Evolutionary conservation across 2,113 vertebrate species (phyloP), one percentile per base, ranked within the genome.

Genomic region (Astur gentilis): DNA sequence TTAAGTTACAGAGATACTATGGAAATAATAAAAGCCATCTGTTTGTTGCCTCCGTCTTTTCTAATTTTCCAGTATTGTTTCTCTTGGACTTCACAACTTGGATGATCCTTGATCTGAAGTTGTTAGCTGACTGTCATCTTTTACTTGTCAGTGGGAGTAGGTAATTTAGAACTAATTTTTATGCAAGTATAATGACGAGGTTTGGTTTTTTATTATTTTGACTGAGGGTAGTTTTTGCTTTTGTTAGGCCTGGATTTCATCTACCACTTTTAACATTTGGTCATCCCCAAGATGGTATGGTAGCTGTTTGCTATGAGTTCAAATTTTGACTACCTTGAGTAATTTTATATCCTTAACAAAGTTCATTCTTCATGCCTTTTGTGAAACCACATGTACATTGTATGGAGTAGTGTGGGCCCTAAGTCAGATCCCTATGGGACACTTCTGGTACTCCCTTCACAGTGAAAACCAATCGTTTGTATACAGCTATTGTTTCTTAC

Each of bases 371-470:
- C 2, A 1, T 49, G 13, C 7, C 36, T 82, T 36, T n/a, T 70
- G 32, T 29, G 32, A 87, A 90, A 38, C 50, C 3, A 1, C 0
- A 0, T 2, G 10, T 65, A 7, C 1, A 0, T 83, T 50, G 20
- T 85, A 31, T 42, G n/a, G 67, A 32, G 17, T 38, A 22, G 31
- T 38, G 27, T 26, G 25, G 6, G 16, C 83, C 31, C 31, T 17
- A 22, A 20, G 31, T 1, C 44, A 29, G 10, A 32, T 61, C 38
- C 40, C 31, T 29, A 0, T 32, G 14, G 25, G 16, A 50, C 4
- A 3, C 40, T 85, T 71, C 29, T 57, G 54, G 11, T 65, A 6
- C 1, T 69, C 18, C 17, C 13, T 76, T 77, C 8, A 1, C 42
- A 36, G 44, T n/a, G 44, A 88, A 94, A 86, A 31, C 6, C 3